A percentile compares a stretch with the other conserved stretches of the same genome.
These are phyloP conservation scores for Vireo griseus DNA, from an alignment of 2,797 vertebrate genomes.

Conservation along the genomic window DNA sequence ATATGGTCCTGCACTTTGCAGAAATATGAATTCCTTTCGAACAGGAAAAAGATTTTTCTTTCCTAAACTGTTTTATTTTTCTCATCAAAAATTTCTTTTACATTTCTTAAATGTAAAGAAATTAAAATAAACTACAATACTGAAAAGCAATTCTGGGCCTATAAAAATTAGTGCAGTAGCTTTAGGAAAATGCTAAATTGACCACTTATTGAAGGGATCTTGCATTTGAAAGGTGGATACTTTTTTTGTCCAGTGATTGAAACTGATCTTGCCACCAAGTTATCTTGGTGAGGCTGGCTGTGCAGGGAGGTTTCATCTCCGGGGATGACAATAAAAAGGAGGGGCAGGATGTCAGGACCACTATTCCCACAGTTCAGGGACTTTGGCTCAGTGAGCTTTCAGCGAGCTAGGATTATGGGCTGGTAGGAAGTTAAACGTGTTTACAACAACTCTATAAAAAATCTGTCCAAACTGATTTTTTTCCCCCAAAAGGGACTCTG, in stretches of 20 bases:
- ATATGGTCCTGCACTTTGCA: neutral
- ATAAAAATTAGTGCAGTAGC: neutral
- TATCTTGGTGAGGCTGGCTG: neutral
- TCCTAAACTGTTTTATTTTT: neutral
- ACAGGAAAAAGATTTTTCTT: neutral
- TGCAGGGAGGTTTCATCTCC: neutral
- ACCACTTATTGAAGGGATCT: neutral
- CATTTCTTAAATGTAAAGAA: neutral
- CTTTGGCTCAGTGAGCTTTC: neutral
- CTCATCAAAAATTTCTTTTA: too few relatives aligned
- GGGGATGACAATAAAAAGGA: neutral
- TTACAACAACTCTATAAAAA: neutral
- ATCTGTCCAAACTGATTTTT: neutral
- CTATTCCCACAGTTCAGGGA: neutral
- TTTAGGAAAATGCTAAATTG: neutral
- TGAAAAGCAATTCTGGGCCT: neutral
- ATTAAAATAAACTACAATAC: neutral
- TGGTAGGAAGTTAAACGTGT: neutral
- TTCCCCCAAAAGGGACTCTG: rapidly evolving
- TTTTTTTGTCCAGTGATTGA: neutral
- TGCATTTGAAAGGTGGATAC: neutral
- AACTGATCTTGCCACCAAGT: neutral
- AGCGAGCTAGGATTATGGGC: neutral
- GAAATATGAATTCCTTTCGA: neutral
- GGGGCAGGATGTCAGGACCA: neutral